A percentile compares a stretch with the other conserved stretches of the same genome.
phyloP scores from a whole-genome alignment of 2,888 invertebrate species.

The Leucoma salicis region DNA sequence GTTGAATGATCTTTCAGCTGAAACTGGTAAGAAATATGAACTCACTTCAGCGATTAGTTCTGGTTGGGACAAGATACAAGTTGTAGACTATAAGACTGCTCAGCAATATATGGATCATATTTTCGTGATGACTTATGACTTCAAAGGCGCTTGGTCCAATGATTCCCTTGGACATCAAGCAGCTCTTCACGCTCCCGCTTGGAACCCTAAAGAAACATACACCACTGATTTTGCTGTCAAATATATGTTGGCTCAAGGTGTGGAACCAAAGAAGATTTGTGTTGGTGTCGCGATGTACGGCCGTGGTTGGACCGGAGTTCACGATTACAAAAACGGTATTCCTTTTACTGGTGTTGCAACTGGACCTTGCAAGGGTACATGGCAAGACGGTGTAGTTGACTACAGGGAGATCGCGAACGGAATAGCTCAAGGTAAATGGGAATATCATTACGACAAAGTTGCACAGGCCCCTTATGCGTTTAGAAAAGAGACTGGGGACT shows the following conservation, averaged over 20 bases:
- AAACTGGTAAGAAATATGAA: conserved; percentile 72
- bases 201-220: conserved; percentile 72
- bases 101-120: conserved; percentile 78
- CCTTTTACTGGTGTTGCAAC: conserved; percentile 74
- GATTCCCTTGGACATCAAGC: conserved; percentile 73
- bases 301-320: conserved; percentile 74
- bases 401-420: conserved; percentile 72
- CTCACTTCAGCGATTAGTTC: conserved; percentile 76
- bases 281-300: conserved; percentile 78
- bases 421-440: conserved; percentile 69
- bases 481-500: conserved; percentile 64
- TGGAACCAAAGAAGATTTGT: conserved; percentile 69
- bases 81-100: conserved; percentile 69
- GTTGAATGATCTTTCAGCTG: conserved; percentile 64
- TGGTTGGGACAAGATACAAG: conserved; percentile 78
- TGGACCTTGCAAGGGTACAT: conserved; percentile 72
- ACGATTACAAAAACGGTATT: conserved; percentile 56
- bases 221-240: conserved; percentile 76
- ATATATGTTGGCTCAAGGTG: conserved; percentile 70
- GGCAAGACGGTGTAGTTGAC: conserved; percentile 77
- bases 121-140: conserved; percentile 77
- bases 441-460: conserved; percentile 69
- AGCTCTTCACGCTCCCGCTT: conserved; percentile 65
- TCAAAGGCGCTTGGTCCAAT: conserved; percentile 77
- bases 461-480: conserved; percentile 77